These are phyloP conservation scores for Bombyx mori DNA, from an alignment of 1,140 invertebrate species.

Conservation along the genomic window ASM3026992v2 NC_085109.1:8114001-8114500, in stretches of 20 bases:
- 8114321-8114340: conserved; percentile 61
- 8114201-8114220: conserved; percentile 47
- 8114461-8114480: conserved; percentile 26
- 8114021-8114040: conserved; percentile 59
- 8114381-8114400: conserved; percentile 33
- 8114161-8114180: conserved; percentile 16
- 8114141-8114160: conserved; percentile 47
- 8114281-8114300: too few species aligned
- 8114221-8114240: background rate
- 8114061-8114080: conserved; percentile 49
- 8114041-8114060: conserved; percentile 46
- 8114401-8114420: conserved; percentile 26
- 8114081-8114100: conserved; percentile 30
- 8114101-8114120: conserved; percentile 26
- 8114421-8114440: conserved; percentile 28
- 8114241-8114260: background rate
- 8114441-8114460: conserved; percentile 32
- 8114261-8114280: too few species aligned
- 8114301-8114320: conserved; percentile 19
- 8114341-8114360: conserved; percentile 61
- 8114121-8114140: conserved; percentile 28
- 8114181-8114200: conserved; percentile 21
- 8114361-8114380: conserved; percentile 63
- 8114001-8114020: conserved; percentile 58
- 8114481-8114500: conserved; percentile 23